These are phyloP conservation scores for Trichosurus vulpecula DNA, from an alignment of 2,797 vertebrate species.

Conservation along the genomic window DNA sequence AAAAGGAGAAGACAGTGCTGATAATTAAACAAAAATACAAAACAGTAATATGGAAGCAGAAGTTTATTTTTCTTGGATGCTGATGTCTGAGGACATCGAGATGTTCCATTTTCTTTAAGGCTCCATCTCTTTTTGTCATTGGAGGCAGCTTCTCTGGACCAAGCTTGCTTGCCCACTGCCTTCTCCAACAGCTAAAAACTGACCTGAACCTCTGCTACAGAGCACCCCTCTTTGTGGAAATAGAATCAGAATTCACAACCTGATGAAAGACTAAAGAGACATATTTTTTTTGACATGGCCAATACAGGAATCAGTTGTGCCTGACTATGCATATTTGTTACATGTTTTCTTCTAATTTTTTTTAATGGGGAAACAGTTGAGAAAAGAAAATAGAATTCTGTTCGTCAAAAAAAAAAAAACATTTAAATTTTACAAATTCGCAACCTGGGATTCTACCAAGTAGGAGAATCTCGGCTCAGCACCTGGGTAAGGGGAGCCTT, in stretches of 20 bases:
- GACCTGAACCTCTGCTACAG: not conserved
- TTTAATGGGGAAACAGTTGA: not conserved
- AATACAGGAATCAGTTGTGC: not conserved
- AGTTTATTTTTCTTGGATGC: not conserved
- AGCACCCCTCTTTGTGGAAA: not conserved
- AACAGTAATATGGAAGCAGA: not conserved
- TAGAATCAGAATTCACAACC: not conserved
- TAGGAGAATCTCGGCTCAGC: not conserved
- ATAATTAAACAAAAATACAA: not conserved
- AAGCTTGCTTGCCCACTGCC: not conserved
- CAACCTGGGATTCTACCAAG: not conserved
- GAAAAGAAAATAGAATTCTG: not conserved
- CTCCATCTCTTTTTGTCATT: not conserved
- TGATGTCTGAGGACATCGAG: not conserved
- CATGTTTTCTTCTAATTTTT: not conserved
- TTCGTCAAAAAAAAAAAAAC: not conserved
- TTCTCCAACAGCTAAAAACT: not conserved
- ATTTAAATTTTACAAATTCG: not conserved
- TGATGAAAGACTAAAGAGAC: not conserved
- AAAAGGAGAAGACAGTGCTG: not conserved
- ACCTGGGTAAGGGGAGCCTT: not conserved
- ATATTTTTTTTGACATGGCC: not conserved
- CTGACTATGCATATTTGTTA: not conserved
- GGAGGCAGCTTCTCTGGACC: not conserved
- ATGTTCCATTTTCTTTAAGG: not conserved